phyloP scores from a whole-genome alignment of 2,888 invertebrate species.

The Drosophila limbata region DNA sequence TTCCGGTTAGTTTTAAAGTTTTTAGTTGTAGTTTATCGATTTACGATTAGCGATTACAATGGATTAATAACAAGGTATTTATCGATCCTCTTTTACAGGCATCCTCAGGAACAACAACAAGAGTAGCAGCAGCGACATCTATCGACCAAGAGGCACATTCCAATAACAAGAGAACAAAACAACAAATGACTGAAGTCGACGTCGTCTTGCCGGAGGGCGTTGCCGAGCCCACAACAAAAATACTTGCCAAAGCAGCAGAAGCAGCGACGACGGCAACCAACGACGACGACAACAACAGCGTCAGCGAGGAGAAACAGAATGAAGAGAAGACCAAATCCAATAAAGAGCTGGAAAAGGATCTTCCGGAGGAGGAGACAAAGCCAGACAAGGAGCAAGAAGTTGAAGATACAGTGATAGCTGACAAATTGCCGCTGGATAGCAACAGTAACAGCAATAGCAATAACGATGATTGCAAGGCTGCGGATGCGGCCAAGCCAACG shows the following conservation, averaged over 20 bases:
- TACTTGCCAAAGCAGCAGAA: conserved; percentile 60
- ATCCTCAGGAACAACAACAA: conserved; percentile 24
- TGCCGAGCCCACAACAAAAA: conserved; percentile 72
- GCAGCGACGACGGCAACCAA: conserved; percentile 25
- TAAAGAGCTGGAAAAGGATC: conserved; percentile 18
- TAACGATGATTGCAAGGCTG: conserved; percentile 67
- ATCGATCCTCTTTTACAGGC: conserved; percentile 44
- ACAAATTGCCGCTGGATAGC: conserved; percentile 40
- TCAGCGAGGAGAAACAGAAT: conserved; percentile 27
- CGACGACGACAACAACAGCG: conserved; percentile 24
- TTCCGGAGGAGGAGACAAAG: conserved; percentile 13
- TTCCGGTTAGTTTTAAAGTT: conserved; percentile 49
- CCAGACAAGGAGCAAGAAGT: conserved; percentile 47
- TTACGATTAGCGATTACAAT: conserved; percentile 22
- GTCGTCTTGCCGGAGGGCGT: conserved; percentile 82
- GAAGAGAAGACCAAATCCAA: conserved; percentile 39
- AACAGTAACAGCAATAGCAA: conserved; percentile 47
- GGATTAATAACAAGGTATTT: conserved; percentile 19
- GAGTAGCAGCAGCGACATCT: conserved; percentile 45
- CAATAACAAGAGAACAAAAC: conserved; percentile 50
- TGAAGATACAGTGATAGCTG: conserved; percentile 58
- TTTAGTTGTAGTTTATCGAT: conserved; percentile 31
- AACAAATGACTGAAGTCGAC: conserved; percentile 83
- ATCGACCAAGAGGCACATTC: conserved; percentile 55
- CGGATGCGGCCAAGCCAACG: conserved; percentile 37